Base-by-base conservation (phyloP, 2,113 vertebrate species). In the Toxotes jaculatrix region DNA sequence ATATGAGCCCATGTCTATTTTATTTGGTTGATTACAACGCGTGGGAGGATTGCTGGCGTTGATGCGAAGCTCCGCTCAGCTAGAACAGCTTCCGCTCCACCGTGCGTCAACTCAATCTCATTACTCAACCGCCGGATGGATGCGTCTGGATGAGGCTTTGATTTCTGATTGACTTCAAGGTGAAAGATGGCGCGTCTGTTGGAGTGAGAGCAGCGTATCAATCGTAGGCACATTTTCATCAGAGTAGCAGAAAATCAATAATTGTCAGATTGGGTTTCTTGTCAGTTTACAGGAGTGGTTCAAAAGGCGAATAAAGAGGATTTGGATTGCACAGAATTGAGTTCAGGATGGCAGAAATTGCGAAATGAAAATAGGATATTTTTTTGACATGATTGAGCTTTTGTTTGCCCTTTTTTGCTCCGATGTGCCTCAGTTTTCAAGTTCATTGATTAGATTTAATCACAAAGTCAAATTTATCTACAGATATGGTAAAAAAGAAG, bases 241-340 rank as follows among this genome's bases (percentile, higher is more conserved):
- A 74, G 75, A 75, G 70, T 32, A 49, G 85, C 85, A 76, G 82
- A 60, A 86, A 91, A 86, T 86, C 87, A 38, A 78, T 78, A 23
- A 51, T 45, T 36, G 68, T 77, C 63, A 57, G 73, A 63, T 66
- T 42, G 57, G 5, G 53, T 73, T 87, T 84, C 13, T 23, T 27
- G 53, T 67, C 42, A 38, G 38, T 78, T 84, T 57, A 62, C 42
- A 65, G 9, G 38, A 67, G 53, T 4, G 32, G 17, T 74, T 83
- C 21, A 74, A 38, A 73, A 49, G 45, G 34, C n/a, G 36, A 36
- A 68, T 36, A 62, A 43, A 21, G 32, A 68, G n/a, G 53, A 72
- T 80, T 74, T 40, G 45, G 66, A 60, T 63, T 47, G 27, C 27
- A 40, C 32, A 31, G 23, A 27, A 42, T 49, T 12, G 51, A 36